Evolutionary conservation across 2,797 vertebrate species (phyloP), one percentile per base, ranked within the genome.

Genomic region (Hypotaenidia okinawae): DNA sequence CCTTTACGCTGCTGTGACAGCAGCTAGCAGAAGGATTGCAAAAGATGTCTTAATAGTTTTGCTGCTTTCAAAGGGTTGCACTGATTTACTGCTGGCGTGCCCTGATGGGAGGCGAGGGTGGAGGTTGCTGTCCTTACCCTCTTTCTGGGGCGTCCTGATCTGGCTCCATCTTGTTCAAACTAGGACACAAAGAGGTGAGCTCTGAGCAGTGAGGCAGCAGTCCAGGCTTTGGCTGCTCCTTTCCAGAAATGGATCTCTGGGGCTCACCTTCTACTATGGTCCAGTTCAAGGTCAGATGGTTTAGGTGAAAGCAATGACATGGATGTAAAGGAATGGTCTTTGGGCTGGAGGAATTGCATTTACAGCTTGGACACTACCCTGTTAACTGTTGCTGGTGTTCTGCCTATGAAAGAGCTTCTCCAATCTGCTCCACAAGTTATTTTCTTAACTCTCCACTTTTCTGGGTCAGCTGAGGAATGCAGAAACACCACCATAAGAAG

Each of bases 1-100:
- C 91, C 64, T 47, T 24, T 17, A 51, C 32, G 30, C 76, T 93
- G 94, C 89, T 89, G 93, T 90, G 93, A 84, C 91, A 68, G 70
- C 66, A 91, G 91, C n/a, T 17, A 77, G 70, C 47, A 74, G 66
- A 19, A 66, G 84, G 58, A 63, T 89, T 93, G 80, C 19, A 21
- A 19, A 73, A 37, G 54, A 7, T n/a, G 49, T n/a, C 62, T 35
- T 27, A 68, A 68, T 17, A 41, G 70, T 41, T 67, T 41, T 70
- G 30, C 61, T 8, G 2, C 5, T 28, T 77, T 90, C 63, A 59
- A 70, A 90, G 73, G 17, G 23, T 28, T 69, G 73, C 30, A 8
- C 76, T 43, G 90, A 67, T 82, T 75, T 39, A 25, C 79, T 25
- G 58, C 28, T 1, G 4, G 33, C 2, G 0, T 91, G 72, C 43